Base-by-base conservation (phyloP, 2,797 vertebrate genomes). In the Potorous gilbertii region DNA sequence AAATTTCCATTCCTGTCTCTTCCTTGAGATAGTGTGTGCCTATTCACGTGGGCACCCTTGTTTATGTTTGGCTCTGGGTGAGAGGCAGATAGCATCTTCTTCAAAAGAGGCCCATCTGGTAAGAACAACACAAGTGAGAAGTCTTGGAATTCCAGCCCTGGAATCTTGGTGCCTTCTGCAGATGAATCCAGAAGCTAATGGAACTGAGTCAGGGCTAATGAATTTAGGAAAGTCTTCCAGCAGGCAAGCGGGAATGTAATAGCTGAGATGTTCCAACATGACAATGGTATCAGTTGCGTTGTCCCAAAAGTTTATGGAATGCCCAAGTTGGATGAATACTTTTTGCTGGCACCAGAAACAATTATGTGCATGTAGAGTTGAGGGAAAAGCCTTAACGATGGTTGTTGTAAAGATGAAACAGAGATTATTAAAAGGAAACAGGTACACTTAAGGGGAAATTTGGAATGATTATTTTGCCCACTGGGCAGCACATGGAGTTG, bases 221-320 rank as follows among this genome's bases (percentile, higher is more conserved):
- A 98, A 97, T 98, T 96, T 0, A 0, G 94, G 97, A 97, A 97
- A 14, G 95, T 95, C 94, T 96, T 97, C 97, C 97, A 96, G 96
- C 94, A 95, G 66, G 95, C 97, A 8, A 91, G 97, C 92, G 5
- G 94, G 91, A 95, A 93, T 66, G 50, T 89, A 93, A 94, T 12
- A 95, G 94, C 0, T 54, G 97, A 97, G 97, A 93, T 98, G 98
- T 97, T 98, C 98, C 98, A 96, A 98, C 98, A 98, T 0, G 98
- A 98, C 95, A 96, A 94, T 13, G 1, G 98, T 98, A 98, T 98
- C 98, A 98, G 94, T 96, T 97, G 97, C 98, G 62, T 97, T 98
- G 98, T 98, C 98, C 98, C 11, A 1, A 96, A 97, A 4, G 98
- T 96, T 97, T 96, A 96, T 96, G 98, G 98, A 98, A 98, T 98